phyloP scores from a whole-genome alignment of 2,888 invertebrate species.

The Hoplodrina ambigua region DNA sequence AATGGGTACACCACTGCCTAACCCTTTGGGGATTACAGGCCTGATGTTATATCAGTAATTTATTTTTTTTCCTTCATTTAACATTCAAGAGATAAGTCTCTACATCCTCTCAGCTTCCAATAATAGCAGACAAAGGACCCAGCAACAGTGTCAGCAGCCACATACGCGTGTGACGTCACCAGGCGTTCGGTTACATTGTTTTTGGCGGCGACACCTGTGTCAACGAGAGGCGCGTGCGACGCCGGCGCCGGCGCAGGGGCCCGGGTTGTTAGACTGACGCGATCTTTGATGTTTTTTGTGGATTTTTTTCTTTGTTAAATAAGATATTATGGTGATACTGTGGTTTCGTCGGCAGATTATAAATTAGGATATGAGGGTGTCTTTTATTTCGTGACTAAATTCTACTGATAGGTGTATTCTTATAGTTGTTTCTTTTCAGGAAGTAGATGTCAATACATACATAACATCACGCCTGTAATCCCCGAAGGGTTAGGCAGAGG shows the following conservation, averaged over 20 bases:
- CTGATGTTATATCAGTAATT: no score
- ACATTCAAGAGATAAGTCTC: no score
- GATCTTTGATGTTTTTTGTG: conserved; percentile 6
- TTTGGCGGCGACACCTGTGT: conserved; percentile 59
- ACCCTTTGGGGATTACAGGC: no score
- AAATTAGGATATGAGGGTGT: no score
- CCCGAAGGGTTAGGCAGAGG: no score
- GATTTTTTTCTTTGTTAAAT: not conserved
- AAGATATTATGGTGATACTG: not conserved
- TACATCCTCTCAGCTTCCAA: conserved; percentile 19
- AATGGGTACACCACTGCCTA: no score
- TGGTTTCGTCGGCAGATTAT: not conserved
- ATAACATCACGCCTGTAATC: no score
- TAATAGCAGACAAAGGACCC: conserved; percentile 28
- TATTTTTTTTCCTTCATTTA: no score
- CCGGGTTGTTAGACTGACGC: conserved; percentile 1
- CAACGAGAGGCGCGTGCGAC: conserved; percentile 64
- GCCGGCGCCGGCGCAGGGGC: conserved; percentile 51
- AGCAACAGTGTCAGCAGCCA: conserved; percentile 44
- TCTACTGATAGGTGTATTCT: no score
- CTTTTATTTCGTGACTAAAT: no score
- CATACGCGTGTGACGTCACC: conserved; percentile 44
- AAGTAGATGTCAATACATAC: no score
- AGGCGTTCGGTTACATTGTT: conserved; percentile 53
- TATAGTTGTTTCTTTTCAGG: no score